These are phyloP conservation scores for Hemithea aestivaria DNA, from an alignment of 2,888 invertebrate genomes.

Conservation along the genomic window DNA sequence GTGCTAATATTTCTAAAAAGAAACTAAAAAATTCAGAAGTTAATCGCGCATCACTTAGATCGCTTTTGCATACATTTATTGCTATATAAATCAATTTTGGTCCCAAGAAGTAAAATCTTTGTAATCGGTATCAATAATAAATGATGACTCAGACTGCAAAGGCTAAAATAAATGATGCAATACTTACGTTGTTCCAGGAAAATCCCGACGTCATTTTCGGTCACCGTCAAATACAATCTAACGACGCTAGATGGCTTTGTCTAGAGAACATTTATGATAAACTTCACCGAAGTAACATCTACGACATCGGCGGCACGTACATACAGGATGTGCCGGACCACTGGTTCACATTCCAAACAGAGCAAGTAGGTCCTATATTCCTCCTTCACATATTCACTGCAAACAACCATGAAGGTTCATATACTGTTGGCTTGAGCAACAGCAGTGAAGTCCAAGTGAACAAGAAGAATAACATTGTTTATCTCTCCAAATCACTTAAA, in stretches of 20 bases:
- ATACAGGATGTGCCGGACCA: slow-evolving; percentile 52
- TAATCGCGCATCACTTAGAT: too few species aligned
- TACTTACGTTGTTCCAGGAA: slow-evolving; percentile 32
- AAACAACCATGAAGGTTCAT: slow-evolving; percentile 44
- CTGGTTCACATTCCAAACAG: slow-evolving; percentile 58
- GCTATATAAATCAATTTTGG: too few species aligned
- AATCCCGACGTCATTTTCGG: slow-evolving; percentile 45
- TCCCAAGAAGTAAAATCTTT: too few species aligned
- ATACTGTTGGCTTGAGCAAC: slow-evolving; percentile 44
- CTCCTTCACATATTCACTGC: slow-evolving; percentile 59
- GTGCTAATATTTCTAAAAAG: too few species aligned
- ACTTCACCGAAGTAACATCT: slow-evolving; percentile 55
- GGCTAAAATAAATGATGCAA: not conserved
- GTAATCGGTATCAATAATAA: not conserved
- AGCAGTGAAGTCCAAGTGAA: slow-evolving; percentile 42
- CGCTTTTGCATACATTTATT: too few species aligned
- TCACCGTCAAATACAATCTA: slow-evolving; percentile 49
- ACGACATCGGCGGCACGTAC: slow-evolving; percentile 65
- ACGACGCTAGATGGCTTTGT: slow-evolving; percentile 55
- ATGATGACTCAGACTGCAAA: slow-evolving; percentile 4
- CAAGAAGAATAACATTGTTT: slow-evolving; percentile 43
- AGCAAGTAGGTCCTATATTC: slow-evolving; percentile 47
- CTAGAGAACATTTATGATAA: slow-evolving; percentile 56
- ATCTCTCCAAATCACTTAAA: slow-evolving; percentile 27
- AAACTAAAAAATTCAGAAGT: too few species aligned